These are phyloP conservation scores for Dicyrtoma fusca DNA, from an alignment of 2,888 invertebrate species.

Conservation along the genomic window DNA sequence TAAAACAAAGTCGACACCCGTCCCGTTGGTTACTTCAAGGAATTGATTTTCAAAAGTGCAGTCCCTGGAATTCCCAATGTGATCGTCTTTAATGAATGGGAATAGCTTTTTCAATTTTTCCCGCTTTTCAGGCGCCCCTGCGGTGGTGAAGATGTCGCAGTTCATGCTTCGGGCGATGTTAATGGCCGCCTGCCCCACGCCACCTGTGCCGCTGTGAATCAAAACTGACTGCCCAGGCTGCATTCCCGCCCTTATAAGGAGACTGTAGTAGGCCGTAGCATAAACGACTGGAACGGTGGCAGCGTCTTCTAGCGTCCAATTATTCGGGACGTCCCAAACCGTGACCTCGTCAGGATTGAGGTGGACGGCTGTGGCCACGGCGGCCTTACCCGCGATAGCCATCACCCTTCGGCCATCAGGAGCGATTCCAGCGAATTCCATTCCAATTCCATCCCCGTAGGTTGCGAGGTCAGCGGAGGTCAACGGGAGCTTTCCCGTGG, in stretches of 20 bases:
- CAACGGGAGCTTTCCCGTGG: slow-evolving; percentile 82
- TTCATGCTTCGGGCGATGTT: slow-evolving; percentile 69
- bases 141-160: slow-evolving; percentile 72
- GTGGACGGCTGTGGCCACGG: slow-evolving; percentile 63
- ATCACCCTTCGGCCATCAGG: slow-evolving; percentile 60
- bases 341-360: slow-evolving; percentile 60
- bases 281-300: slow-evolving; percentile 69
- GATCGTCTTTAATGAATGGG: slow-evolving; percentile 67
- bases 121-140: slow-evolving; percentile 78
- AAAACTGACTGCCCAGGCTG: slow-evolving; percentile 61
- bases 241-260: slow-evolving; percentile 65
- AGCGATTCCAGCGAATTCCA: slow-evolving; percentile 65
- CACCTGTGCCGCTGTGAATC: slow-evolving; percentile 70
- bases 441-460: slow-evolving; percentile 63
- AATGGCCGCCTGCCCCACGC: slow-evolving; percentile 74
- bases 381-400: slow-evolving; percentile 71
- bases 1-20: slow-evolving; percentile 86
- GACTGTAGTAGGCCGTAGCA: slow-evolving; percentile 67
- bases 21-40: slow-evolving; percentile 75
- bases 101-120: slow-evolving; percentile 84
- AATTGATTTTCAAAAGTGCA: slow-evolving; percentile 60
- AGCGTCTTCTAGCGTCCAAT: slow-evolving; percentile 69
- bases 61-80: slow-evolving; percentile 68
- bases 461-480: slow-evolving; percentile 64
- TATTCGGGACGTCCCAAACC: slow-evolving; percentile 67